Evolutionary conservation across 2,888 invertebrate genomes (phyloP).

Genomic region (Sarcophaga subvicina): DNA sequence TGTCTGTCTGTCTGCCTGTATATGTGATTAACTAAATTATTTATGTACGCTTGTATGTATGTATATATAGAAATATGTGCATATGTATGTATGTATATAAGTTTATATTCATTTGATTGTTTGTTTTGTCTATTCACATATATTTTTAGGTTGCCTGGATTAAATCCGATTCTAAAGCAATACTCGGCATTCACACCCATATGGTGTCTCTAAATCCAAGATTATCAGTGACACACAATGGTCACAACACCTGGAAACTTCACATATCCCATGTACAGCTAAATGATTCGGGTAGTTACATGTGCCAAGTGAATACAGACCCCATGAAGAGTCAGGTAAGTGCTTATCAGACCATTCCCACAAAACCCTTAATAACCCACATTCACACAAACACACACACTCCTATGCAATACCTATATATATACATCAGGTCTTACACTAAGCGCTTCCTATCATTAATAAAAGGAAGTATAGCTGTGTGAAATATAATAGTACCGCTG

Average conservation of each 20-base stretch:
- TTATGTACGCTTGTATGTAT: conserved; percentile 56
- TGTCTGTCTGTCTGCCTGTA: background rate
- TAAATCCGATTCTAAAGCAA: conserved; percentile 94
- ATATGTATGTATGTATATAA: conserved; percentile 14
- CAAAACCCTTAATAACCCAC: conserved; percentile 51
- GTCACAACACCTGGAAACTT: conserved; percentile 96
- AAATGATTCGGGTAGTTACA: conserved; percentile 95
- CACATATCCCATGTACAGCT: conserved; percentile 95
- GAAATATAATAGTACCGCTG: too few relatives aligned
- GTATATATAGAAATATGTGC: conserved; percentile 61
- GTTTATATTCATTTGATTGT: conserved; percentile 37
- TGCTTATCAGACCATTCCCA: conserved; percentile 69
- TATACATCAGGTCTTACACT: too few relatives aligned
- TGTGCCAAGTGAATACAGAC: conserved; percentile 97
- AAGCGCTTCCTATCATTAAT: too few relatives aligned
- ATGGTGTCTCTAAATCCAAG: conserved; percentile 94
- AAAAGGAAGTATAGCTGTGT: too few relatives aligned
- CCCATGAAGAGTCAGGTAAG: conserved; percentile 94
- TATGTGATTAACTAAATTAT: conserved; percentile 43
- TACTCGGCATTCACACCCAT: conserved; percentile 93
- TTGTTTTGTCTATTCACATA: conserved; percentile 54
- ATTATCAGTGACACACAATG: conserved; percentile 94
- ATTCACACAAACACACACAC: too few relatives aligned
- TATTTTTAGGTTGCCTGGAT: conserved; percentile 93
- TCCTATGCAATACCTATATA: too few relatives aligned